Evolutionary conservation across 2,797 vertebrate species (phyloP), one percentile per base, ranked within the genome.

Genomic region (Spea hammondii): DNA sequence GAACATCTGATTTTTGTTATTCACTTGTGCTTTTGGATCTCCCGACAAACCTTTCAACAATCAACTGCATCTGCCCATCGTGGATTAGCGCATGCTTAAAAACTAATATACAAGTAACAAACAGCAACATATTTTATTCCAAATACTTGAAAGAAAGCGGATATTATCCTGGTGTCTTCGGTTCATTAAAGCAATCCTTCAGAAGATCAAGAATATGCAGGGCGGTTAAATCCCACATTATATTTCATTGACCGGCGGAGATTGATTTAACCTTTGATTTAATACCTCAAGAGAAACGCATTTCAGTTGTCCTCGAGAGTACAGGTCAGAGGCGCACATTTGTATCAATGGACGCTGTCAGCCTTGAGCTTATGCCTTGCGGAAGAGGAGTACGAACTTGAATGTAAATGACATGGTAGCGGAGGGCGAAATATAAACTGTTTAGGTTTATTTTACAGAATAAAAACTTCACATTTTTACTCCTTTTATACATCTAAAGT

Each of bases 251-350:
- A 73, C 77, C 70, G 53, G 55, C 51, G 44, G 48, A 66, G 54
- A 73, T 68, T 72, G 70, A 72, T 79, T 79, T 66, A 50, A 72
- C 51, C 70, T 50, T 5, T 62, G 13, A 53, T 60, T 72, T 72
- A 72, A 72, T 79, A 59, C 62, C 50, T 78, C 51, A 59, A 14
- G 70, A 32, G n/a, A 59, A 72, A 78, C 44, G n/a, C 66, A 8
- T 54, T 64, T 13, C 49, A 66, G 11, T 50, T 67, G 64, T 64
- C 77, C 49, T 46, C 70, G 32, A 59, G 17, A 5, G 13, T 59
- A 65, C 44, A 72, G 77, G 77, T 79, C 70, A 79, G 53, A 13
- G 53, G 8, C 45, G 49, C 8, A 32, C 8, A 8, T 66, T 72
- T 45, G 67, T 32, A 32, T 45, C 65, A 65, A 44, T 44, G 8